Evolutionary conservation across 1,140 invertebrate genomes (phyloP).

Genomic region (Drosophila kepulauana): DNA sequence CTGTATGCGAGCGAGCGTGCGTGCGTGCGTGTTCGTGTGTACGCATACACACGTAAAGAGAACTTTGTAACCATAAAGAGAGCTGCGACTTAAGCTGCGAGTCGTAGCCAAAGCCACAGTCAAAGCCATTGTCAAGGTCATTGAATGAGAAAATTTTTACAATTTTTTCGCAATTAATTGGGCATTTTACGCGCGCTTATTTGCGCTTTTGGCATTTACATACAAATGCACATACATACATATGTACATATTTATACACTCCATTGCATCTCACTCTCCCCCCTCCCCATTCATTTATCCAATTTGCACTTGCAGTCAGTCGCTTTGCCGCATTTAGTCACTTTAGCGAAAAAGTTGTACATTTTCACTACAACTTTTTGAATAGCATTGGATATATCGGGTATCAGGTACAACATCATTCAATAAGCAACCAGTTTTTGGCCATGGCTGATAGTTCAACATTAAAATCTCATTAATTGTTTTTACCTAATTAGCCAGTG

Average conservation of each 20-base stretch:
- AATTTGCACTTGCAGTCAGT: conserved; percentile 3
- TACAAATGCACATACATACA: conserved; percentile 36
- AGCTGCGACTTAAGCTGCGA: conserved; percentile 12
- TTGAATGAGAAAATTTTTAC: conserved; percentile 75
- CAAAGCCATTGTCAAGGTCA: conserved; percentile 79
- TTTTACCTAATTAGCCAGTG: conserved; percentile 34
- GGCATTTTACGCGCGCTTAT: conserved; percentile 56
- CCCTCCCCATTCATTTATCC: neutral
- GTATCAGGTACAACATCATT: conserved; percentile 2
- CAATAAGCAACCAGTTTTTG: conserved; percentile 23
- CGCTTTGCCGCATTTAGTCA: conserved; percentile 59
- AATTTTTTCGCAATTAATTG: conserved; percentile 76
- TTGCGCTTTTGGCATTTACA: conserved; percentile 48
- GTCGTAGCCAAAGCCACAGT: conserved; percentile 54
- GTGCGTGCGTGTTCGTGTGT: conserved; percentile 2
- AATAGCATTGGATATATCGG: conserved; percentile 9
- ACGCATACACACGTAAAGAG: conserved; percentile 30
- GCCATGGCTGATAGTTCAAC: conserved; percentile 24
- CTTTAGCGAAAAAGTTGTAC: conserved; percentile 47
- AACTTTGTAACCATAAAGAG: conserved; percentile 49
- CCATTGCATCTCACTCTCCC: neutral
- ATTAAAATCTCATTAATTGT: conserved; percentile 39
- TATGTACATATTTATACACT: conserved; percentile 23
- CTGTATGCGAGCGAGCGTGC: neutral
- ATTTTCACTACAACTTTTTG: conserved; percentile 67